Conservation (phyloP, 2,113 vertebrate species). For the Osmerus mordax region DNA sequence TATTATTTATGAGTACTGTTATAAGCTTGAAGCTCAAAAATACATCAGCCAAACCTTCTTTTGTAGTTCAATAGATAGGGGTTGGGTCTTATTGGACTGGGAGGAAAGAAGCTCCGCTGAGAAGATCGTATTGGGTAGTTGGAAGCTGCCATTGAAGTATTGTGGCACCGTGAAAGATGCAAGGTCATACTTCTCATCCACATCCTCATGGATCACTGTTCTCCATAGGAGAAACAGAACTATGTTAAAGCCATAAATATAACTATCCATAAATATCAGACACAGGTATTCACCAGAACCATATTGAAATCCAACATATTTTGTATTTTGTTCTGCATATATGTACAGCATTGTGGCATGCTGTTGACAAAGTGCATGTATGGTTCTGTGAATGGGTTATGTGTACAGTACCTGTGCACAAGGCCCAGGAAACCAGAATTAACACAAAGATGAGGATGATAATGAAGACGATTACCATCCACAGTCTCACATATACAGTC, state of each 20-base stretch:
- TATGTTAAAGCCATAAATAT: not conserved
- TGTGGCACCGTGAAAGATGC: conserved; percentile 48
- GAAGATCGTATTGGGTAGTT: conserved; percentile 46
- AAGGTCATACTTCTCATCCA: conserved; percentile 62
- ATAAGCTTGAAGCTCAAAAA: not conserved
- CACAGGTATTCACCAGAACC: no score
- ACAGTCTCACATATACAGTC: conserved; percentile 36
- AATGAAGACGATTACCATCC: conserved; percentile 53
- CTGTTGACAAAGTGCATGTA: not conserved
- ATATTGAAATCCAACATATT: no score
- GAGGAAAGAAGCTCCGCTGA: conserved; percentile 16
- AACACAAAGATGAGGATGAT: conserved; percentile 13
- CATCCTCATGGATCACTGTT: conserved; percentile 50
- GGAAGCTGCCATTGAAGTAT: conserved; percentile 63
- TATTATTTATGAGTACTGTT: not conserved
- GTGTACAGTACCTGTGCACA: conserved; percentile 53
- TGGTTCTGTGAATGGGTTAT: no score
- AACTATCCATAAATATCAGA: not conserved
- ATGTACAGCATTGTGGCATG: not conserved
- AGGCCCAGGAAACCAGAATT: conserved; percentile 28
- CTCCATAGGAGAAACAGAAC: conserved; percentile 7
- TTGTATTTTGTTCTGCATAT: no score
- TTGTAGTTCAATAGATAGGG: conserved; percentile 29
- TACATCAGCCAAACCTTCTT: conserved; percentile 42
- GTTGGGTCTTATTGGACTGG: conserved; percentile 22